Evolutionary conservation across 2,113 vertebrate species (phyloP).

Genomic region (Cepphus grylle): DNA sequence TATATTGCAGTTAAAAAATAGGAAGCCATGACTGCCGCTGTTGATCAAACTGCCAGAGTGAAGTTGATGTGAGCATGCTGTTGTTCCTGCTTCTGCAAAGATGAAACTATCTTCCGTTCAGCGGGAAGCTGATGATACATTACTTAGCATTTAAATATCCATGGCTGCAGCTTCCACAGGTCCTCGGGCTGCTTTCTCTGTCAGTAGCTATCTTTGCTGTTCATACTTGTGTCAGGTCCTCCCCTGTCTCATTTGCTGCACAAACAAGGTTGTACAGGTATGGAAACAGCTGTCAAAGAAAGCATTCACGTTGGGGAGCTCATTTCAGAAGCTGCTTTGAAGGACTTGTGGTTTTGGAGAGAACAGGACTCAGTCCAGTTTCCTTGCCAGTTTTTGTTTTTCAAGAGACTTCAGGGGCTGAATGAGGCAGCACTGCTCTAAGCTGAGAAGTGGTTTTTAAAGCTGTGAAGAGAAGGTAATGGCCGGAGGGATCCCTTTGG

Average conservation of each 20-base stretch:
- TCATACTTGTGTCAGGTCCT: not conserved
- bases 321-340: not conserved
- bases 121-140: not conserved
- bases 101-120: conserved; percentile 4
- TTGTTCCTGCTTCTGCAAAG: conserved; percentile 17
- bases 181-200: not conserved
- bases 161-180: not conserved
- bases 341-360: not conserved
- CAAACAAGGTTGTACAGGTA: not conserved
- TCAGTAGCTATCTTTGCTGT: not conserved
- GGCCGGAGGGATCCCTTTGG: not conserved
- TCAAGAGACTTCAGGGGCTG: not conserved
- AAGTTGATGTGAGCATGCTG: not conserved
- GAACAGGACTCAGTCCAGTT: not conserved
- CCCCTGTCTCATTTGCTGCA: not conserved
- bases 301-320: accelerated
- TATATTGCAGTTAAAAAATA: conserved; percentile 3
- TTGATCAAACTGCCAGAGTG: not conserved
- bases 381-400: not conserved
- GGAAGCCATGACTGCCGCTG: not conserved
- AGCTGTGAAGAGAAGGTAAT: not conserved
- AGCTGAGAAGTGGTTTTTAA: not conserved
- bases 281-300: not conserved
- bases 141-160: not conserved
- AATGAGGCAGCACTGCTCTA: not conserved